Evolutionary conservation across 2,113 vertebrate genomes (phyloP), one percentile per base, ranked within the genome.

Genomic region (Podarcis cretensis): DNA sequence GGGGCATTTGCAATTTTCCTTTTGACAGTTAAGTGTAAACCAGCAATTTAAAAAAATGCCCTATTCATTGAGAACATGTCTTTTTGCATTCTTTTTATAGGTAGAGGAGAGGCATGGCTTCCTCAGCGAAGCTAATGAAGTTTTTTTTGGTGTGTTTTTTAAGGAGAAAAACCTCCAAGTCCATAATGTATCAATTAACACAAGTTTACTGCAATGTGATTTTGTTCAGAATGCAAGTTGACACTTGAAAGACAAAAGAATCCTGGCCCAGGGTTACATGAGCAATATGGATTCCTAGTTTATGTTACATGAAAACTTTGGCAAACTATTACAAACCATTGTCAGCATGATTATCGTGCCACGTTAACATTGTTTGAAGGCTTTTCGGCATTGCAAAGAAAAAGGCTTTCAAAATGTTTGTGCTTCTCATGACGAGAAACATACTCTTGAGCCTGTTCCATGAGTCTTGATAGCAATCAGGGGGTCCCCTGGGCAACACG

Each of bases 181-280:
- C 4, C 68, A 90, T 87, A 84, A 37, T 85, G 63, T 71, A 87
- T 71, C 93, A 91, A 95, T 95, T 91, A 95, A 93, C 89, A 88
- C 5, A 71, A 89, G 92, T 86, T 93, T 79, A 82, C 89, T 91
- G 75, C 66, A 90, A 87, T 71, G 86, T 91, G 30, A 80, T 27
- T 84, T 93, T 92, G 83, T 87, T 91, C 91, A 91, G 88, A 87
- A 63, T 90, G 43, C 1, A 82, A 90, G 86, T 92, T 90, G 73
- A 91, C 87, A 92, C 76, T 90, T 88, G 25, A 90, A 43, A 89
- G 87, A 89, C 88, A 86, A 77, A 85, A 89, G 89, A 76, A 83
- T 86, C 79, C 4, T 84, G 87, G 90, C 81, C 93, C 90, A 93
- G 84, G 10, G 3, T 89, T 90, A 93, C 54, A 78, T 89, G 86